phyloP scores from a whole-genome alignment of 2,888 invertebrate species.

The Emmelina monodactyla region DNA sequence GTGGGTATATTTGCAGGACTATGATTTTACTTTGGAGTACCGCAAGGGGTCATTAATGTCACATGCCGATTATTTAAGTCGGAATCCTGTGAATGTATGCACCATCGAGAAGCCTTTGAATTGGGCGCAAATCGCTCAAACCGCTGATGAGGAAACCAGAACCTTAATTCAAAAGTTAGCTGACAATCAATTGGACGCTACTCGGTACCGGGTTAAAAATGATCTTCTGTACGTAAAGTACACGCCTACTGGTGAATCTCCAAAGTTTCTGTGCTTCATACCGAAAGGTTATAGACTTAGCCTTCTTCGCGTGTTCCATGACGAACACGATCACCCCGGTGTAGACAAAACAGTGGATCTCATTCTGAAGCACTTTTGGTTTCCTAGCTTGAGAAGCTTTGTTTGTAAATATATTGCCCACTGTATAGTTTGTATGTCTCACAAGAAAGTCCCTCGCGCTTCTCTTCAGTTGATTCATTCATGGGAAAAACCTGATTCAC shows the following conservation, averaged over 20 bases:
- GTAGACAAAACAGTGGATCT: conserved; percentile 12
- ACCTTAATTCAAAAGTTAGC: neutral
- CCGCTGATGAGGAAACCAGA: neutral
- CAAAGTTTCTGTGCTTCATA: conserved; percentile 4
- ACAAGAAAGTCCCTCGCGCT: conserved; percentile 14
- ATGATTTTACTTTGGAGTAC: neutral
- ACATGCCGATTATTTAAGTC: neutral
- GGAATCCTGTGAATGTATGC: neutral
- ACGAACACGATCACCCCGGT: conserved; percentile 11
- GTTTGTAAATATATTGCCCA: conserved; percentile 3
- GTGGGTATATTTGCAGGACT: neutral
- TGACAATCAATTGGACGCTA: conserved; percentile 5
- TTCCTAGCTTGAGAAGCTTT: conserved; percentile 8
- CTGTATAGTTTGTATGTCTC: conserved; percentile 8
- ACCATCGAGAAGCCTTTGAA: neutral
- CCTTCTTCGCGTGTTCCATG: conserved; percentile 4
- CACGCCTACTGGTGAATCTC: conserved; percentile 3
- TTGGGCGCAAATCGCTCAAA: neutral
- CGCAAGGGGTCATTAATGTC: neutral
- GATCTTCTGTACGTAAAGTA: conserved; percentile 6
- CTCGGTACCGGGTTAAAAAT: conserved; percentile 4
- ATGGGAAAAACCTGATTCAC: conserved; percentile 15
- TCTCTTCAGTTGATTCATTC: conserved; percentile 15
- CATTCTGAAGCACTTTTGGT: conserved; percentile 15
- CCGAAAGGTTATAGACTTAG: conserved; percentile 8